These are phyloP conservation scores for Balanococcus diminutus DNA, from an alignment of 2,888 invertebrate species.

Conservation along the genomic window DNA sequence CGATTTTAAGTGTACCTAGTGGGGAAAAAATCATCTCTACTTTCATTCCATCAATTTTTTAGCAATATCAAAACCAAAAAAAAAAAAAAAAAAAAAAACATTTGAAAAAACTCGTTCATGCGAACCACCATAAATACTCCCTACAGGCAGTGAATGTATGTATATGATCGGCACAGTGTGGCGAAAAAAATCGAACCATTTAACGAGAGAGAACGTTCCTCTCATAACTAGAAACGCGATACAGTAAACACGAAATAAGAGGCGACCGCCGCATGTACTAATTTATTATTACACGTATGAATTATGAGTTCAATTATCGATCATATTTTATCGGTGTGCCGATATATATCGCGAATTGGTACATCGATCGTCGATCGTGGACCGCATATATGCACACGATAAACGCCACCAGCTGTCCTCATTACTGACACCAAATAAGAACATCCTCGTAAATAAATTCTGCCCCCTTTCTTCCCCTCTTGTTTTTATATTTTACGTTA, in stretches of 20 bases:
- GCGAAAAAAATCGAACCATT: background rate
- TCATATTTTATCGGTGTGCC: constrained; percentile 39
- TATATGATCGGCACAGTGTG: background rate
- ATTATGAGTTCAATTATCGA: constrained; percentile 49
- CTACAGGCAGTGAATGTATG: too few relatives aligned
- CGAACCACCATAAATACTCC: too few relatives aligned
- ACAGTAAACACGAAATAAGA: constrained; percentile 1
- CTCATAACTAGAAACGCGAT: background rate
- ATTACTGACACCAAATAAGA: constrained; percentile 51
- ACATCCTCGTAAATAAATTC: constrained; percentile 52
- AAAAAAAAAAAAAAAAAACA: too few relatives aligned
- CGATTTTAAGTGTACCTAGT: too few relatives aligned
- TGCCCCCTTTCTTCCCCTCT: background rate
- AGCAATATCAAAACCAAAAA: too few relatives aligned
- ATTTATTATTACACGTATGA: constrained; percentile 41
- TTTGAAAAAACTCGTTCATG: too few relatives aligned
- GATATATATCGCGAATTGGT: constrained; percentile 29
- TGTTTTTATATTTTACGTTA: background rate
- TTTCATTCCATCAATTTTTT: too few relatives aligned
- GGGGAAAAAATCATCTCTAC: too few relatives aligned
- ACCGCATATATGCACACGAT: constrained; percentile 8
- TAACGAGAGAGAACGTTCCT: background rate
- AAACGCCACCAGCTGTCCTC: constrained; percentile 53
- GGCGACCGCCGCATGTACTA: background rate
- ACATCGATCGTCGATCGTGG: background rate